Conservation (phyloP, 2,113 vertebrate species). For the Paradoxurus hermaphroditus region DNA sequence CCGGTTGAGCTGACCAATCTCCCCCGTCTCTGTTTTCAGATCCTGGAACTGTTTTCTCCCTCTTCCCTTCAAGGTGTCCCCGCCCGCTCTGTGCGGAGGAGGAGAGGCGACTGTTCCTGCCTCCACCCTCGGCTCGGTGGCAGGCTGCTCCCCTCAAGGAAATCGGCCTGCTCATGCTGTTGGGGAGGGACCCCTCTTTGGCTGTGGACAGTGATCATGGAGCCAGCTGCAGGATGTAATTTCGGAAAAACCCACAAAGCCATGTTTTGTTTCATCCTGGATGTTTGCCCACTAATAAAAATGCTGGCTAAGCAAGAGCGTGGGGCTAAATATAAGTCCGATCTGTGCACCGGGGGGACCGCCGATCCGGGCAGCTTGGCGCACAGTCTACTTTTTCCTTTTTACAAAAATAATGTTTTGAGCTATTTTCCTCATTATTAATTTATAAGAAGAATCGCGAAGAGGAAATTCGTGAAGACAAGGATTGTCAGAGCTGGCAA, state of each 20-base stretch:
- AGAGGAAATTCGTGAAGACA: background rate
- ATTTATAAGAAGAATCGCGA: background rate
- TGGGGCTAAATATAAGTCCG: background rate
- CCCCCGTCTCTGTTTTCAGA: background rate
- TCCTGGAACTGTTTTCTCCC: fast-evolving
- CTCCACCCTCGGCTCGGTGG: too few species aligned
- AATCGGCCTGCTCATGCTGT: fast-evolving
- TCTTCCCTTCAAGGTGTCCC: background rate
- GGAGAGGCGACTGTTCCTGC: fast-evolving
- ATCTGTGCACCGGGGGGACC: background rate
- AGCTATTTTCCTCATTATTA: background rate
- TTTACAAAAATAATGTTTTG: background rate
- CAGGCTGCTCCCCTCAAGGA: fast-evolving
- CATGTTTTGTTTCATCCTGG: background rate
- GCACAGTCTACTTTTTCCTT: background rate
- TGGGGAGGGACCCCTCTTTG: too few species aligned
- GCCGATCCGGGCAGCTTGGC: background rate
- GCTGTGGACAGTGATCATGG: background rate
- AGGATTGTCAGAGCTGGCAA: background rate
- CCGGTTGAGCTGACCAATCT: fast-evolving
- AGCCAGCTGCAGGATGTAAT: background rate
- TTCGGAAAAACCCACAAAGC: background rate
- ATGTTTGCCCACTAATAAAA: background rate
- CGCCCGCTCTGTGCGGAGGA: fast-evolving
- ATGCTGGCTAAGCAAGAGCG: background rate